Conservation (phyloP, 2,797 vertebrate species). For the Gymnothorax javanicus region DNA sequence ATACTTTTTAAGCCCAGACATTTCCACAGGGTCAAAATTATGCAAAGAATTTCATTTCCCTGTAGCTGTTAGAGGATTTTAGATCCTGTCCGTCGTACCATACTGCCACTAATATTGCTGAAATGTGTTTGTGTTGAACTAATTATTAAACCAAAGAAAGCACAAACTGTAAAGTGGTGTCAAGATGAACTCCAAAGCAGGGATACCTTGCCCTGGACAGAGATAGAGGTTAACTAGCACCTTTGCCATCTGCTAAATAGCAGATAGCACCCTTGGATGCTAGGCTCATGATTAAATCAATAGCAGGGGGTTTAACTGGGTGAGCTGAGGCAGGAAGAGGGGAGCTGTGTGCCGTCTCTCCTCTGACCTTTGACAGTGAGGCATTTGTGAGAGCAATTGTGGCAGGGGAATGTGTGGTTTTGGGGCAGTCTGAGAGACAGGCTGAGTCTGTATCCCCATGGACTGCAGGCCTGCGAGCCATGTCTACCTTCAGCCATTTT, state of each 20-base stretch:
- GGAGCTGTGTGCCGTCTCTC: conserved; percentile 26
- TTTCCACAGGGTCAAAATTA: conserved; percentile 50
- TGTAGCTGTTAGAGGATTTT: conserved; percentile 46
- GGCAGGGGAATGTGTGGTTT: conserved; percentile 59
- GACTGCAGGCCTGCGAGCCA: conserved; percentile 28
- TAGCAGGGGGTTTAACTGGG: conserved; percentile 22
- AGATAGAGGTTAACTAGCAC: conserved; percentile 17
- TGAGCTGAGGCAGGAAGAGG: background rate
- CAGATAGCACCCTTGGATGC: conserved; percentile 1
- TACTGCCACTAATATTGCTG: conserved; percentile 4
- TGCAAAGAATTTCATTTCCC: conserved; percentile 41
- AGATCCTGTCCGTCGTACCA: background rate
- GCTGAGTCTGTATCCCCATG: conserved; percentile 45
- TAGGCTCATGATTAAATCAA: conserved; percentile 40
- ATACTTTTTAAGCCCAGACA: conserved; percentile 43
- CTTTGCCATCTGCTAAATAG: no score
- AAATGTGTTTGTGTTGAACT: conserved; percentile 13
- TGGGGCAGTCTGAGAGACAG: conserved; percentile 41
- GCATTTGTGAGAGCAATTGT: conserved; percentile 65
- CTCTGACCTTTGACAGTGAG: conserved; percentile 65
- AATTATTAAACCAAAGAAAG: background rate
- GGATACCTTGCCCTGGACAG: conserved; percentile 20
- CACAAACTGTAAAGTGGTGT: conserved; percentile 60
- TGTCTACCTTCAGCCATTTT: conserved; percentile 18
- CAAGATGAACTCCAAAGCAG: background rate